Evolutionary conservation across 1,140 invertebrate genomes (phyloP), one percentile per base, ranked within the genome.

Genomic region (Drosophila baimaii): DNA sequence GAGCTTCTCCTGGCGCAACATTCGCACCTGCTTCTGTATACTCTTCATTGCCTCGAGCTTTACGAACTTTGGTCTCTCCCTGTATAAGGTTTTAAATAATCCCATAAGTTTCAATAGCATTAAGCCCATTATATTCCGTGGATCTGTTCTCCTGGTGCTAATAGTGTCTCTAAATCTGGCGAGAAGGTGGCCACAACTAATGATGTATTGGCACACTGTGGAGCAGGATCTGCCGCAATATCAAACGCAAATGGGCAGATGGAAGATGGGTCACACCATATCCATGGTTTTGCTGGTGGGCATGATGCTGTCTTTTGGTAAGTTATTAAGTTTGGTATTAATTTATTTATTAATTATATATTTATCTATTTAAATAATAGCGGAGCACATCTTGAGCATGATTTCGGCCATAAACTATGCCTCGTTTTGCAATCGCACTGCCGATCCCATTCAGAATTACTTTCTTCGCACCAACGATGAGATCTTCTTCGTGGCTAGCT

Each of bases 291-390:
- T 85, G 72, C 57, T 91, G 57, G 78, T 90, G 39, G 81, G 79
- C 25, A 86, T 92, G 86, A 86, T 84, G 77, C 52, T 91, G 9
- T 91, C 90, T 9, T 59, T 91, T 15, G 76, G 90, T 91, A 37
- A 69, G 72, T 37, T 17, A 37, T 13, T 5, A 44, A n/a, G n/a
- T n/a, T n/a, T n/a, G n/a, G 4, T n/a, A 0, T 10, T 47, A 8
- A 25, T n/a, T n/a, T 12, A 41, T 58, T 10, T 21, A n/a, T 9
- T 37, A 10, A 29, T 13, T 27, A 13, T 9, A 27, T 15, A 13
- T 21, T 61, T 21, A 8, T 41, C n/a, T n/a, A 19, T 39, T 57
- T 15, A 49, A 41, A 5, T 0, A 12, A 29, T 8, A 70, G 91
- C 70, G 29, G 91, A 92, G 33, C 91, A 92, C 52, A 68, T 92